Base-by-base conservation (phyloP, 2,888 invertebrate genomes). In the Epistrophe grossulariae region DNA sequence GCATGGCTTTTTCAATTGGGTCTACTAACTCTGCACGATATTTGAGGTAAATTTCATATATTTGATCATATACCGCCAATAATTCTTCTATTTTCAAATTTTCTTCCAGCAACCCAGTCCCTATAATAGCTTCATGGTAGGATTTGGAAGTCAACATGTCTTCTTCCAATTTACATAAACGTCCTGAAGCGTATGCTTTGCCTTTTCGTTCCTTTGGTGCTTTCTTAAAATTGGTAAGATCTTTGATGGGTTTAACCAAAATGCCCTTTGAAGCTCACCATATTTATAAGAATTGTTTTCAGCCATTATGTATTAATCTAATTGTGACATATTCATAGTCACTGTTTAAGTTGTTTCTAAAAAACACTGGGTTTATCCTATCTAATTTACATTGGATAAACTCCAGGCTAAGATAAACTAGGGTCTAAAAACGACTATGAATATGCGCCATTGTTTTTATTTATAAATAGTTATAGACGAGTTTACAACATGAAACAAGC, bases 221-320 rank as follows among this genome's bases (percentile, higher is more conserved):
- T 38, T 59, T 59, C n/a, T 59, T 59, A 35, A 59, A 35, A 59
- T 40, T 40, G 3, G 7, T 40, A 4, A 4, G 40, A 38, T 38
- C 38, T 52, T 52, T 24, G 9, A 19, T 24, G 3, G 24, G 6
- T 11, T 52, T 52, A 6, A 0, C 15, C 19, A 55, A 8, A 28
- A 55, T 55, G 15, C 55, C 55, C 7, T 55, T 55, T 55, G 55
- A 0, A 55, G 28, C 15, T 55, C 55, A 24, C 55, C 55, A 55
- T 28, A 55, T 15, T 28, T 28, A 15, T 15, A 55, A 15, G 11
- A 4, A 3, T 55, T 28, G 0, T 5, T 55, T 11, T 55, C 55
- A 55, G 5, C 7, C 55, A 55, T 55, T 28, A 1, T 28, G 0
- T 55, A 15, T 15, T 8, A 13, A 43, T 2, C 24, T 24, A 24